Evolutionary conservation across 2,113 vertebrate genomes (phyloP), one percentile per base, ranked within the genome.

Genomic region (Mungos mungo): DNA sequence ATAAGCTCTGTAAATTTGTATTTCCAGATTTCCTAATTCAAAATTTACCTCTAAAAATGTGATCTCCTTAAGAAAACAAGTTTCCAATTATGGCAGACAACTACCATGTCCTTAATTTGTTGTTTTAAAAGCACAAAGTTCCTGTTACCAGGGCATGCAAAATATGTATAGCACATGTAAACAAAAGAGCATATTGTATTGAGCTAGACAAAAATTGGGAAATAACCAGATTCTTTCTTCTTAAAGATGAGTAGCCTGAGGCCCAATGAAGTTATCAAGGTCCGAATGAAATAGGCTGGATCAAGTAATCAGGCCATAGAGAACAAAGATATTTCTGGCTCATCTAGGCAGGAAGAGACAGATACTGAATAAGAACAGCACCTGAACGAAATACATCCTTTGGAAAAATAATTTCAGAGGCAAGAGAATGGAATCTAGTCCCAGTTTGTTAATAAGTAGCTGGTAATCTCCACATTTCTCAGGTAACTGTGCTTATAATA

Each of bases 331-430:
- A 52, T 52, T 14, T 57, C 63, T 63, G 63, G 47, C 18, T 8
- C 38, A 60, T 19, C 19, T 71, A 86, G 33, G 25, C 38, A 80
- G 2, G 2, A 11, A 71, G 33, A 45, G 65, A 90, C 80, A 38
- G 41, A 87, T 71, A 33, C 82, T 23, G 29, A 88, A 74, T 57
- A 54, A 88, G 45, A 88, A 31, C 47, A 88, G 57, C n/a, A 35
- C 29, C 31, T 52, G 45, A 71, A 95, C 29, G 65, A 92, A 92
- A 21, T 65, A 81, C 5, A 63, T n/a, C 8, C 31, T 68, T 96
- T n/a, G 29, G 84, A 60, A 88, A 92, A 82, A 66, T n/a, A 82
- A 74, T 82, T 76, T 81, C 50, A 92, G n/a, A 95, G 19, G 45
- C n/a, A 81, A 96, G 66, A 83, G 23, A 68, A 69, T 77, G 41